phyloP scores from a whole-genome alignment of 1,140 invertebrate species.

The Lerema accius region DNA sequence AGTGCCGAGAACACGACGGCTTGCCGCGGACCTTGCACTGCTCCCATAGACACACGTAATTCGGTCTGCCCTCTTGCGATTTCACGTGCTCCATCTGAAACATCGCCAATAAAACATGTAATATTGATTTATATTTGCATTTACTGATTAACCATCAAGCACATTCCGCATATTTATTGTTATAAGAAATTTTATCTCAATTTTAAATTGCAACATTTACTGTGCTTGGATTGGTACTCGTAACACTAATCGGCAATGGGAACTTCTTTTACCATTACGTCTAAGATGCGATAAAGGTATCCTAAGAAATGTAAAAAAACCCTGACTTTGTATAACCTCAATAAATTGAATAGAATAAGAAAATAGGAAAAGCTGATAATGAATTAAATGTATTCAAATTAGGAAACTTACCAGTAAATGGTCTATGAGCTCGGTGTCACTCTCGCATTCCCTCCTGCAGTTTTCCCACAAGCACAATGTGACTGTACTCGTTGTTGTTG shows the following conservation, averaged over 20 bases:
- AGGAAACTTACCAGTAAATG: conserved; percentile 89
- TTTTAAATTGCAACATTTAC: too few relatives aligned
- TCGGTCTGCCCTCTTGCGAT: conserved; percentile 90
- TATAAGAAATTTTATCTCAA: conserved; percentile 33
- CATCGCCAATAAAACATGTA: conserved; percentile 15
- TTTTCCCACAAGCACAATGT: conserved; percentile 92
- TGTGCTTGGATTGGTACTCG: too few relatives aligned
- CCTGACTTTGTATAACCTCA: too few relatives aligned
- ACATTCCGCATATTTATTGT: conserved; percentile 4
- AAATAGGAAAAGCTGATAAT: too few relatives aligned
- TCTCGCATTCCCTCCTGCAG: conserved; percentile 90
- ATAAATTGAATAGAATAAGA: too few relatives aligned
- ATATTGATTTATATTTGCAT: too few relatives aligned
- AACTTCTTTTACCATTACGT: too few relatives aligned
- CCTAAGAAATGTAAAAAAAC: too few relatives aligned
- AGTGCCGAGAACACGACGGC: conserved; percentile 94
- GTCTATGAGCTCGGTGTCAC: conserved; percentile 91
- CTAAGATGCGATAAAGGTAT: too few relatives aligned
- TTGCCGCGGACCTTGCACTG: conserved; percentile 97
- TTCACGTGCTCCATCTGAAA: conserved; percentile 92
- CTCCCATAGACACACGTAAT: conserved; percentile 95
- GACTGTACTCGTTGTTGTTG: conserved; percentile 57
- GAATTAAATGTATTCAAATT: too few relatives aligned
- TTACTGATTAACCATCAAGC: too few relatives aligned
- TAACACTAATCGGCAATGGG: too few relatives aligned